These are phyloP conservation scores for Prosapia bicincta DNA, from an alignment of 2,888 invertebrate genomes.

Conservation along the genomic window DNA sequence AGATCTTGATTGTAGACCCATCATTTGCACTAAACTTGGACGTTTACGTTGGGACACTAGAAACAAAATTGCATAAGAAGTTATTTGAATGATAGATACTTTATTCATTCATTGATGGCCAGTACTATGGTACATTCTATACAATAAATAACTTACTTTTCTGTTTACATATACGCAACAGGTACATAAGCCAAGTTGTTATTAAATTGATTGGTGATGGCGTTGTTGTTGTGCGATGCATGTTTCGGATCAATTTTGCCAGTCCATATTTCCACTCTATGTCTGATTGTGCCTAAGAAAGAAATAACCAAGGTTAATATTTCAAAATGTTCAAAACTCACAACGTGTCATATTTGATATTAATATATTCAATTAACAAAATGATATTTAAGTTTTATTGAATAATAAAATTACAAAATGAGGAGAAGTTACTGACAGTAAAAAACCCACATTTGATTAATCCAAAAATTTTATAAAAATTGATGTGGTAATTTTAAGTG, in stretches of 20 bases:
- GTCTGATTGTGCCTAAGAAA: slow-evolving; percentile 92
- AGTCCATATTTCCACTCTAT: slow-evolving; percentile 99
- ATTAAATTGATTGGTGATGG: slow-evolving; percentile 97
- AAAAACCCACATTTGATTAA: too few species aligned
- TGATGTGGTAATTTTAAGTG: too few species aligned
- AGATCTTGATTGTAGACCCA: slow-evolving; percentile 65
- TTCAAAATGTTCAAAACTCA: too few species aligned
- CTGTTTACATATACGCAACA: slow-evolving; percentile 70
- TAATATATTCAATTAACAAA: too few species aligned
- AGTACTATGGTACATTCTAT: too few species aligned
- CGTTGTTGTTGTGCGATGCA: slow-evolving; percentile 97
- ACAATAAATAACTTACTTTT: slow-evolving; percentile 46
- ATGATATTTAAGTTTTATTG: too few species aligned
- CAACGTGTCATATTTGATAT: too few species aligned
- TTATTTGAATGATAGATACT: background rate
- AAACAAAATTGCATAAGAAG: too few species aligned
- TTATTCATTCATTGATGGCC: background rate
- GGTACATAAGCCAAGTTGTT: slow-evolving; percentile 88
- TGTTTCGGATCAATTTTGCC: slow-evolving; percentile 96
- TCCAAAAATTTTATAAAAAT: too few species aligned
- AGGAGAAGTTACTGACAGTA: too few species aligned
- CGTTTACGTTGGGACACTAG: slow-evolving; percentile 57
- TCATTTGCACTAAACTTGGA: slow-evolving; percentile 79
- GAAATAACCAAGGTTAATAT: too few species aligned
- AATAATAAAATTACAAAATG: too few species aligned